phyloP scores from a whole-genome alignment of 2,113 vertebrate genomes.

The Amblyopsis rosae region DNA sequence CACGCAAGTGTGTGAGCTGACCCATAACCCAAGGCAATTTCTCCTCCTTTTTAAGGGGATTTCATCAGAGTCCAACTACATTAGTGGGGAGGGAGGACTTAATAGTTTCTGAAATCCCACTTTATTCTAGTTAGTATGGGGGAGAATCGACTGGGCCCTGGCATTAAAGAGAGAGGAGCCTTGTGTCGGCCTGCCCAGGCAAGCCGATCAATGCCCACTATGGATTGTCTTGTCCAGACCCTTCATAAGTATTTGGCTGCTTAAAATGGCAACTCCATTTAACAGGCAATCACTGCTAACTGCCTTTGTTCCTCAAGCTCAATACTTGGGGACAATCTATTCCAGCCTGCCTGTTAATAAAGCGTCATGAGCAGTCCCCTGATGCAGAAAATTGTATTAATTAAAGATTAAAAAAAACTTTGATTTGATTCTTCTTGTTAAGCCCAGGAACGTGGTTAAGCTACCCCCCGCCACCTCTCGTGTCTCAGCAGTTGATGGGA shows the following conservation, averaged over 20 bases:
- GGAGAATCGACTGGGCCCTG: conserved; percentile 72
- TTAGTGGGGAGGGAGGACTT: conserved; percentile 74
- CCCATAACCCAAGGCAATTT: conserved; percentile 79
- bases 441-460: conserved; percentile 48
- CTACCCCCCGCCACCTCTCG: not conserved
- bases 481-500: conserved; percentile 28
- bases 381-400: conserved; percentile 73
- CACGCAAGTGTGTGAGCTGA: conserved; percentile 61
- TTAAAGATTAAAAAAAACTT: conserved; percentile 70
- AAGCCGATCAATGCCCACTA: conserved; percentile 75
- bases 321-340: conserved; percentile 76
- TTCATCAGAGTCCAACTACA: conserved; percentile 77
- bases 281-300: conserved; percentile 82
- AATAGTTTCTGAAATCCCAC: conserved; percentile 76
- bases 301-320: conserved; percentile 75
- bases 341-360: conserved; percentile 73
- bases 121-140: conserved; percentile 77
- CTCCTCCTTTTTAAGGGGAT: conserved; percentile 75
- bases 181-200: conserved; percentile 63
- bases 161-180: conserved; percentile 68
- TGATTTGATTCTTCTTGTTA: conserved; percentile 67
- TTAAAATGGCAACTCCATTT: conserved; percentile 83
- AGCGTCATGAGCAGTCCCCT: conserved; percentile 64
- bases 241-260: conserved; percentile 81
- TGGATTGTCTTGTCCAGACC: conserved; percentile 79